Evolutionary conservation across 1,140 invertebrate species (phyloP).

Genomic region (Achroia grisella): DNA sequence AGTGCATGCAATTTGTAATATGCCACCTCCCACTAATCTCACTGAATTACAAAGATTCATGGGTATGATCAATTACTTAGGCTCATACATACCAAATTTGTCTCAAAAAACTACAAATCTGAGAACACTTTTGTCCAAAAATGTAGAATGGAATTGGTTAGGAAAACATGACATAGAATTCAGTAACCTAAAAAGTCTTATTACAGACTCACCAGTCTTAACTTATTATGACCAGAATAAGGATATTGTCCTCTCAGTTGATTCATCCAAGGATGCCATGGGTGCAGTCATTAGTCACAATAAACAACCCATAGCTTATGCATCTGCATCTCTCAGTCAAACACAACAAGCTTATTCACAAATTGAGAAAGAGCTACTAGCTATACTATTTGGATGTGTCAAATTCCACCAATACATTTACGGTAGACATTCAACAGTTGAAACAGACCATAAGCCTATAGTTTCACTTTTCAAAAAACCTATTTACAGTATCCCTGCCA

Average conservation of each 20-base stretch:
- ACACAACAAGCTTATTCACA: conserved; percentile 54
- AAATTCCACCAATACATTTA: conserved; percentile 51
- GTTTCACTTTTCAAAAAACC: conserved; percentile 48
- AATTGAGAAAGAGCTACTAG: conserved; percentile 65
- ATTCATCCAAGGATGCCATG: conserved; percentile 26
- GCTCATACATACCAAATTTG: conserved; percentile 30
- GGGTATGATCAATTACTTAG: conserved; percentile 11
- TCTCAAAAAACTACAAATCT: conserved; percentile 22
- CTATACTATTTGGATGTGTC: conserved; percentile 40
- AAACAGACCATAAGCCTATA: conserved; percentile 61
- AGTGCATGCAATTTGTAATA: conserved; percentile 23
- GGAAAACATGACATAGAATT: conserved; percentile 18
- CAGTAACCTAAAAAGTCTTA: conserved; percentile 23
- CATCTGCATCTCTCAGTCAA: conserved; percentile 28
- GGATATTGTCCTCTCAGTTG: conserved; percentile 22
- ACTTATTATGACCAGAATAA: conserved; percentile 19
- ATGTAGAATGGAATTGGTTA: conserved; percentile 30
- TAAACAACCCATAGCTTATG: conserved; percentile 33
- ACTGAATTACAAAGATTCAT: conserved; percentile 17
- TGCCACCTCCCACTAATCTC: conserved; percentile 14
- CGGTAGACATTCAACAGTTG: conserved; percentile 27
- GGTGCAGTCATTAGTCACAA: conserved; percentile 30
- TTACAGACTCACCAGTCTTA: conserved; percentile 25
- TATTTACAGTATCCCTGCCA: conserved; percentile 13
- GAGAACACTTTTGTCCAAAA: conserved; percentile 25